phyloP scores from a whole-genome alignment of 2,797 vertebrate species.

The Molossus alvarezi region DNA sequence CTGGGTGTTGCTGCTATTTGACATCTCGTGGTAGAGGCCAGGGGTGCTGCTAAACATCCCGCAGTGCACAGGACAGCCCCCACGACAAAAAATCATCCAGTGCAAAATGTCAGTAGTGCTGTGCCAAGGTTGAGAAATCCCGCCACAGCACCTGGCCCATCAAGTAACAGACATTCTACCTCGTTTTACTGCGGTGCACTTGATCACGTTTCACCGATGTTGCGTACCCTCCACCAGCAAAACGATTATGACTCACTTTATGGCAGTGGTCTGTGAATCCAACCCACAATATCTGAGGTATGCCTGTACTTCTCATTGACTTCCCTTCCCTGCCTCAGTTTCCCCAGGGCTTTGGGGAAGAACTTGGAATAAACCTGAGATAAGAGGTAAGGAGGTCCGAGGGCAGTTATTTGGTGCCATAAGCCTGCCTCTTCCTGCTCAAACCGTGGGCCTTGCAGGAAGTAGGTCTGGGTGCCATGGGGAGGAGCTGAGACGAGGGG shows the following conservation, averaged over 20 bases:
- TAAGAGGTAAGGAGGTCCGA: background rate
- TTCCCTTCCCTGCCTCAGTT: conserved; percentile 3
- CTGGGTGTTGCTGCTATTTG: background rate
- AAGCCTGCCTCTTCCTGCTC: background rate
- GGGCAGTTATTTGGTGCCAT: background rate
- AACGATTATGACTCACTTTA: background rate
- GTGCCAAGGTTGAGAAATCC: background rate
- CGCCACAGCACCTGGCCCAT: rapidly evolving
- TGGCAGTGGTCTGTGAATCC: background rate
- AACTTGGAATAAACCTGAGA: background rate
- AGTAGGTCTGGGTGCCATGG: background rate
- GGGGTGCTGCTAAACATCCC: background rate
- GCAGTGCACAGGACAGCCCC: no score
- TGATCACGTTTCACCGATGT: background rate
- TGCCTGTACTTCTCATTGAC: background rate
- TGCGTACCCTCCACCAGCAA: background rate
- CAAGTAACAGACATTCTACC: background rate
- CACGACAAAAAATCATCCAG: rapidly evolving
- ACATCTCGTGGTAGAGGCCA: background rate
- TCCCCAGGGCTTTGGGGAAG: background rate
- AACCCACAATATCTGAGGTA: background rate
- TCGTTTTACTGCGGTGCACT: background rate
- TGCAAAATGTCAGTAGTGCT: background rate
- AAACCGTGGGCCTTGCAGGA: background rate
- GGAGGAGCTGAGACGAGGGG: background rate